These are phyloP conservation scores for Trididemnum miniatum DNA, from an alignment of 23 tunicate species.

Conservation along the genomic window DNA sequence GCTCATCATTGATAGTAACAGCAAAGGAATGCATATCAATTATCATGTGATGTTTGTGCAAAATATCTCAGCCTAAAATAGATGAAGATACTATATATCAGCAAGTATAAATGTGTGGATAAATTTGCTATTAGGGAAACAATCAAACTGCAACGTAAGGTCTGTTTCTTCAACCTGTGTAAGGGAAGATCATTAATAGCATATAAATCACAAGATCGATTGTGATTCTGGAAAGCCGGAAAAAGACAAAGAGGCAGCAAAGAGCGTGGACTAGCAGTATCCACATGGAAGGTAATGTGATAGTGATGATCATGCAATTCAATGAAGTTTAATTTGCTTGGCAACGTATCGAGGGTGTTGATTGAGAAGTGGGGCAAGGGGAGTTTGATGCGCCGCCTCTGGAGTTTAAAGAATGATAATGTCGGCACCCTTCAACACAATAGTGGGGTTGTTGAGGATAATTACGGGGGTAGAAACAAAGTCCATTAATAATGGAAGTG, in stretches of 20 bases:
- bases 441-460: background rate
- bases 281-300: background rate
- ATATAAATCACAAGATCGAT: background rate
- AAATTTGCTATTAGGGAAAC: background rate
- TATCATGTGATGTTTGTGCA: constrained; percentile 2
- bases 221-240: background rate
- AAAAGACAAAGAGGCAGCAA: background rate
- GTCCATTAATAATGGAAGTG: background rate
- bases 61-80: background rate
- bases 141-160: constrained; percentile 6
- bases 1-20: background rate
- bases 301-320: background rate
- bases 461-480: background rate
- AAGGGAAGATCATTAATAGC: background rate
- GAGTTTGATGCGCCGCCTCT: background rate
- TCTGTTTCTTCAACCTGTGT: background rate
- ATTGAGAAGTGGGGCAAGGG: background rate
- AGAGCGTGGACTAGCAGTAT: constrained; percentile 18
- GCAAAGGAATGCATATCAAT: background rate
- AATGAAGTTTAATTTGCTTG: background rate
- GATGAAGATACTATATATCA: background rate
- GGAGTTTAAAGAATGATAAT: constrained; percentile 7
- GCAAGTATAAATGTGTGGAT: background rate
- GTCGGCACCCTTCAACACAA: constrained; percentile 9
- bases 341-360: background rate